A percentile compares a stretch with the other conserved stretches of the same genome.
phyloP scores from a whole-genome alignment of 2,797 vertebrate genomes.

The Myiotriccus ornatus region DNA sequence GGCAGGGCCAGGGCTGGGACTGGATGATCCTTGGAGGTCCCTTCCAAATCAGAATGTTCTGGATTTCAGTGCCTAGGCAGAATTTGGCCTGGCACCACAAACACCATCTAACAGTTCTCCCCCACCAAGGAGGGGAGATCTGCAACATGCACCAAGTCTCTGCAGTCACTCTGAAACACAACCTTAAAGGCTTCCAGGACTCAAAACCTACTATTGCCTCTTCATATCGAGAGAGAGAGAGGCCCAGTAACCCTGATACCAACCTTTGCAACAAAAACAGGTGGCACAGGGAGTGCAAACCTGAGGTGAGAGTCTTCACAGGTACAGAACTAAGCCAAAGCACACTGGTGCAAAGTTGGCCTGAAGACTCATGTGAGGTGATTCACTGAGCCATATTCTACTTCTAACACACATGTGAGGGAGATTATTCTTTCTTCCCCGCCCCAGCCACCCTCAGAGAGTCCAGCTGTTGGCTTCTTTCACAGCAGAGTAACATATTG shows the following conservation, averaged over 20 bases:
- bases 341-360: background rate
- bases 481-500: background rate
- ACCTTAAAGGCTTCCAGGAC: background rate
- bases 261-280: background rate
- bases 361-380: background rate
- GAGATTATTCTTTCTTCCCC: background rate
- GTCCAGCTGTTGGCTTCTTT: conserved; percentile 24
- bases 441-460: background rate
- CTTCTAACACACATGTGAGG: background rate
- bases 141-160: background rate
- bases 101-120: background rate
- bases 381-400: background rate
- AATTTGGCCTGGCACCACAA: background rate
- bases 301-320: background rate
- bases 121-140: background rate
- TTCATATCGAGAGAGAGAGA: too few relatives aligned
- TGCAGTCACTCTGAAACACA: background rate
- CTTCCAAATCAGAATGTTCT: background rate
- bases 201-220: background rate
- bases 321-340: background rate
- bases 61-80: background rate
- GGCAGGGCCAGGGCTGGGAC: background rate
- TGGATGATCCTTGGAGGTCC: background rate
- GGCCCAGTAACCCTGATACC: background rate
- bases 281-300: background rate